These are phyloP conservation scores for Sardina pilchardus DNA, from an alignment of 2,113 vertebrate genomes.

Conservation along the genomic window DNA sequence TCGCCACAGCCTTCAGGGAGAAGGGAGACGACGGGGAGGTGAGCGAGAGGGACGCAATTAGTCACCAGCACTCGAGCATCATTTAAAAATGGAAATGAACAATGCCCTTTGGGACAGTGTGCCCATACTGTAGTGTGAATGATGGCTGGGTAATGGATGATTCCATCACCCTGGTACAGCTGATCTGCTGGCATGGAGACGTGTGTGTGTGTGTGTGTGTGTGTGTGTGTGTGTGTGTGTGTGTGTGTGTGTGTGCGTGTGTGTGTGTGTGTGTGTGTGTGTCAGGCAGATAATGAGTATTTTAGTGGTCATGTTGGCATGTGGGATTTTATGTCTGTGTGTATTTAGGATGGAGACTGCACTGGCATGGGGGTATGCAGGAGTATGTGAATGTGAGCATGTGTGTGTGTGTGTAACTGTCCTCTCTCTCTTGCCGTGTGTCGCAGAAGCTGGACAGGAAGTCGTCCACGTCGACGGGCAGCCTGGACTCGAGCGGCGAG, in stretches of 20 bases:
- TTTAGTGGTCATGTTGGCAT: neutral
- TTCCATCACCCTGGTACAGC: neutral
- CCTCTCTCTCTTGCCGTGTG: constrained; percentile 5
- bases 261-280: too few species aligned
- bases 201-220: too few species aligned
- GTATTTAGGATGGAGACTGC: neutral
- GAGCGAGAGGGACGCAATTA: neutral
- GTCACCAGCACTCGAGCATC: neutral
- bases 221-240: neutral
- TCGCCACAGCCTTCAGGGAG: constrained; percentile 95
- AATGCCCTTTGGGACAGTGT: neutral
- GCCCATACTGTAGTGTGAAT: neutral
- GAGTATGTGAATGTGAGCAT: too few species aligned
- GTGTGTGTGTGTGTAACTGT: neutral
- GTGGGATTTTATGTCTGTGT: neutral
- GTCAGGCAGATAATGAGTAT: neutral
- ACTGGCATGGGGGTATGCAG: neutral
- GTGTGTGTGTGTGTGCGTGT: too few species aligned
- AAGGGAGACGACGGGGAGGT: constrained; percentile 76
- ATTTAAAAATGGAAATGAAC: constrained; percentile 8
- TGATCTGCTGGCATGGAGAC: neutral
- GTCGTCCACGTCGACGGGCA: constrained; percentile 85
- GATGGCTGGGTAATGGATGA: neutral
- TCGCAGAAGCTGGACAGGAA: constrained; percentile 87
- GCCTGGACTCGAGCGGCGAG: constrained; percentile 84